Conservation (phyloP, 2,888 invertebrate species). For the Magallana nippona region DNA sequence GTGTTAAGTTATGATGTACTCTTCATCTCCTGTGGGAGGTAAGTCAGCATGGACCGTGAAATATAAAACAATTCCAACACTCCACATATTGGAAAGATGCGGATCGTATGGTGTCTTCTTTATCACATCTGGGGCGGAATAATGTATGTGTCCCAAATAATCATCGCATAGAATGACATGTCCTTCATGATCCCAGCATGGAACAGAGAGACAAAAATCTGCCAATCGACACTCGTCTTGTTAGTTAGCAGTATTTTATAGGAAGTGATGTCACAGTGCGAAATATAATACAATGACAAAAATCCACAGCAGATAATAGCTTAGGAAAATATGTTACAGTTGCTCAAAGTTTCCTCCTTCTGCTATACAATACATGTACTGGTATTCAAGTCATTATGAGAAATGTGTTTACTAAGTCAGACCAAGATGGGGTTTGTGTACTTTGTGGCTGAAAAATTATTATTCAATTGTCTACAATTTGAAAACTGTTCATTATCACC, state of each 20-base stretch:
- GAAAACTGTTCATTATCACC: too few relatives aligned
- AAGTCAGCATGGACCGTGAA: slow-evolving; percentile 48
- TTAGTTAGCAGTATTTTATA: slow-evolving; percentile 57
- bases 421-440: too few relatives aligned
- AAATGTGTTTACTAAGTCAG: too few relatives aligned
- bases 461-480: too few relatives aligned
- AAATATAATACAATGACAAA: slow-evolving; percentile 56
- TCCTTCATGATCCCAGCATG: slow-evolving; percentile 42
- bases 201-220: slow-evolving; percentile 61
- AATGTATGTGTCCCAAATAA: slow-evolving; percentile 58
- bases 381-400: too few relatives aligned
- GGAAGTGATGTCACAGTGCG: slow-evolving; percentile 61
- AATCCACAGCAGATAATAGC: slow-evolving; percentile 55
- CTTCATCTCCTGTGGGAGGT: slow-evolving; percentile 39
- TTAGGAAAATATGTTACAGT: slow-evolving; percentile 44
- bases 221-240: slow-evolving; percentile 57
- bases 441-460: too few relatives aligned
- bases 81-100: slow-evolving; percentile 57
- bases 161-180: slow-evolving; percentile 56
- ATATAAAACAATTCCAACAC: slow-evolving; percentile 53
- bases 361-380: too few relatives aligned
- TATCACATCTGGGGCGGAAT: slow-evolving; percentile 47
- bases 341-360: too few relatives aligned
- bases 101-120: slow-evolving; percentile 33
- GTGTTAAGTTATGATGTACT: slow-evolving; percentile 41